Evolutionary conservation across 2,113 vertebrate genomes (phyloP).

Genomic region (Microtus oregoni): DNA sequence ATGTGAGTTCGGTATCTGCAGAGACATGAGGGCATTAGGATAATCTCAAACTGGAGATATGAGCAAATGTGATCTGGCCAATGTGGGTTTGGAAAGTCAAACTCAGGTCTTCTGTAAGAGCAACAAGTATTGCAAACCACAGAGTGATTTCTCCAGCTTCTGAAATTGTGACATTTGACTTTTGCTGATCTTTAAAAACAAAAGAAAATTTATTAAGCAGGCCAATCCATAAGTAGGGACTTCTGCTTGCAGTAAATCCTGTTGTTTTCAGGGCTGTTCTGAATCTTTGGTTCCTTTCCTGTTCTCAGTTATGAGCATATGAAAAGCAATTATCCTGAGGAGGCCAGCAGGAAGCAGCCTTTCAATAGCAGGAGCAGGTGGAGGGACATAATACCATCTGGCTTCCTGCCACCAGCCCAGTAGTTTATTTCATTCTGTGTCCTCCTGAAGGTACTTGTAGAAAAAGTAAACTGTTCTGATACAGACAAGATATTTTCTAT

Average conservation of each 20-base stretch:
- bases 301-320: conserved; percentile 61
- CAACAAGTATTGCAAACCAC: not conserved
- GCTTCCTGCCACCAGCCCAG: conserved; percentile 75
- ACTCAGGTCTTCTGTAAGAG: not conserved
- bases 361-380: conserved; percentile 79
- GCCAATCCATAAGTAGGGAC: not conserved
- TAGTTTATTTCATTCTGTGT: conserved; percentile 67
- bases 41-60: not conserved
- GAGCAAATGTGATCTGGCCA: not conserved
- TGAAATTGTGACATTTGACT: not conserved
- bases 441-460: conserved; percentile 43
- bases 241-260: conserved; percentile 28
- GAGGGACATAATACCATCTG: conserved; percentile 72
- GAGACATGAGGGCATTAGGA: not conserved
- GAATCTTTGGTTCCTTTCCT: conserved; percentile 69
- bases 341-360: conserved; percentile 78
- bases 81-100: not conserved
- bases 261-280: conserved; percentile 64
- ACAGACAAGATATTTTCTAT: conserved; percentile 14
- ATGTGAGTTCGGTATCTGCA: not conserved
- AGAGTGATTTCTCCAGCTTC: not conserved
- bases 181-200: conserved; percentile 48
- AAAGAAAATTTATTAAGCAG: conserved; percentile 24
- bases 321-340: conserved; percentile 70
- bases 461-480: conserved; percentile 47